Evolutionary conservation across 1,140 invertebrate genomes (phyloP).

Genomic region (Sipha flava): DNA sequence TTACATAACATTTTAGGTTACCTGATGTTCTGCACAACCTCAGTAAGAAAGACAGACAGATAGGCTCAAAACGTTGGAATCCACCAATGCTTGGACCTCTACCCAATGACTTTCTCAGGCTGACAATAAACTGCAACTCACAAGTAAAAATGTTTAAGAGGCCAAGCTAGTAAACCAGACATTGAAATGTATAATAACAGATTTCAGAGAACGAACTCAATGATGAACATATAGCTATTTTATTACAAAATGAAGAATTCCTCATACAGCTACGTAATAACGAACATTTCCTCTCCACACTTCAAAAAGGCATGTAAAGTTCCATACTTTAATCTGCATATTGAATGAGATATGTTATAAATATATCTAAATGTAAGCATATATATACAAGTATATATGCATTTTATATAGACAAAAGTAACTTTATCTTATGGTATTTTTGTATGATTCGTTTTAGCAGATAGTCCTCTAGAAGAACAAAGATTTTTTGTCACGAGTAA

Average conservation of each 20-base stretch:
- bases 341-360: too few relatives aligned
- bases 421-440: neutral
- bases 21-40: slow-evolving; percentile 18
- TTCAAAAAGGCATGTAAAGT: slow-evolving; percentile 57
- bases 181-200: neutral
- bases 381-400: too few relatives aligned
- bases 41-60: neutral
- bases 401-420: too few relatives aligned
- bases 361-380: too few relatives aligned
- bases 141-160: slow-evolving; percentile 16
- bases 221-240: slow-evolving; percentile 76
- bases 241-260: slow-evolving; percentile 88
- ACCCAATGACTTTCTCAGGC: slow-evolving; percentile 68
- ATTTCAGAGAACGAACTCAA: slow-evolving; percentile 46
- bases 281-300: slow-evolving; percentile 77
- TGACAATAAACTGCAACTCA: neutral
- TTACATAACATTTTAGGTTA: slow-evolving; percentile 3
- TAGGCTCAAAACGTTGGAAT: slow-evolving; percentile 55
- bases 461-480: slow-evolving; percentile 11
- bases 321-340: neutral
- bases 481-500: neutral
- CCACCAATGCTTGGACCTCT: slow-evolving; percentile 71
- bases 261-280: slow-evolving; percentile 80
- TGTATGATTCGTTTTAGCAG: slow-evolving; percentile 1
- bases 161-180: neutral